phyloP scores from a whole-genome alignment of 2,797 vertebrate genomes.

The Scarus forsteni region DNA sequence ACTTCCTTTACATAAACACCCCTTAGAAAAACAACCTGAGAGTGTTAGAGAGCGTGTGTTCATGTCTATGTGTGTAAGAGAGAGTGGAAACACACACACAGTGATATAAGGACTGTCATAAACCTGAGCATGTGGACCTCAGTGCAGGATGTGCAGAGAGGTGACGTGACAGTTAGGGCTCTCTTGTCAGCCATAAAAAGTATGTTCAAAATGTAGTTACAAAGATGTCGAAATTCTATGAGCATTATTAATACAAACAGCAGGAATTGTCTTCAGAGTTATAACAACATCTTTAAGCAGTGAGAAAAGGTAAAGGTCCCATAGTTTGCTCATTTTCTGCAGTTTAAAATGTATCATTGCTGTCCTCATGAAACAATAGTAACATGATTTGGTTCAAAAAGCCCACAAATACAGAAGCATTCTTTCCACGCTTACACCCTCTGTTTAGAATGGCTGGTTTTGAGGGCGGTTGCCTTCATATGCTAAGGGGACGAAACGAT shows the following conservation, averaged over 20 bases:
- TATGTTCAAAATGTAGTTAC: slow-evolving; percentile 22
- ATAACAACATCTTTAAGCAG: not conserved
- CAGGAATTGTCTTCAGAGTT: slow-evolving; percentile 3
- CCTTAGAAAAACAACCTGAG: slow-evolving; percentile 76
- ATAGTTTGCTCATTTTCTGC: too few relatives aligned
- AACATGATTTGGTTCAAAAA: too few relatives aligned
- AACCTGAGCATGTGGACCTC: slow-evolving; percentile 13
- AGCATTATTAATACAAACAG: slow-evolving; percentile 13
- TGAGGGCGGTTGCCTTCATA: too few relatives aligned
- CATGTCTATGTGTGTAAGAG: slow-evolving; percentile 4
- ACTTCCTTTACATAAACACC: slow-evolving; percentile 82
- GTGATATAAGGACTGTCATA: slow-evolving; percentile 22
- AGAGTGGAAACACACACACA: slow-evolving; percentile 22
- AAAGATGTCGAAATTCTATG: not conserved
- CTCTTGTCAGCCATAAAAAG: slow-evolving; percentile 36
- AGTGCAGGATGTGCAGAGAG: slow-evolving; percentile 25
- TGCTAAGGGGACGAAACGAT: too few relatives aligned
- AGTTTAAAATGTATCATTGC: too few relatives aligned
- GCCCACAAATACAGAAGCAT: too few relatives aligned
- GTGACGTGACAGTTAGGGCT: slow-evolving; percentile 45
- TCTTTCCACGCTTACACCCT: too few relatives aligned
- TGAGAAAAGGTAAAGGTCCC: not conserved
- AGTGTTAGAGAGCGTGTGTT: slow-evolving; percentile 25
- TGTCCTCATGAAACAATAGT: too few relatives aligned
- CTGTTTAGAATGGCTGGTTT: too few relatives aligned